A percentile compares a stretch with the other conserved stretches of the same genome.
Evolutionary conservation across 2,888 invertebrate genomes (phyloP).

Genomic region (Zele albiditarsus): DNA sequence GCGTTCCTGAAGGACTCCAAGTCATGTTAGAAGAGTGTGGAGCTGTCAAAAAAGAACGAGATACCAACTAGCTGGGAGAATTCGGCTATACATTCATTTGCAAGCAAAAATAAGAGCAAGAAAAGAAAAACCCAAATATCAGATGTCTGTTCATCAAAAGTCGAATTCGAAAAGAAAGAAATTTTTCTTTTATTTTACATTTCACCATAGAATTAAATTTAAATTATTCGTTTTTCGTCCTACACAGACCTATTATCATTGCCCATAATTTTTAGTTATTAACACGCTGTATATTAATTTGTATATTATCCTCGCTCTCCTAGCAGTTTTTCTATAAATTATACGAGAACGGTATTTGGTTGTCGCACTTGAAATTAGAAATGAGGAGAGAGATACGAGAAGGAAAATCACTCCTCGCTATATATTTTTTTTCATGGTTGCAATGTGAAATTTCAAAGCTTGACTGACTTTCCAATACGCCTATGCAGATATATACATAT

Average conservation of each 20-base stretch:
- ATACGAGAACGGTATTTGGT: background rate
- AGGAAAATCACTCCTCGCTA: background rate
- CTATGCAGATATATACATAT: background rate
- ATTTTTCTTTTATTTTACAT: too few relatives aligned
- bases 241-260: too few relatives aligned
- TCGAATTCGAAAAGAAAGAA: too few relatives aligned
- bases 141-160: background rate
- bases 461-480: background rate
- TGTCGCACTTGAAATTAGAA: background rate
- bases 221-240: too few relatives aligned
- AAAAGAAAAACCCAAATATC: background rate
- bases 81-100: slow-evolving; percentile 1
- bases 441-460: slow-evolving; percentile 23
- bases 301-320: background rate
- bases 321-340: background rate
- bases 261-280: too few relatives aligned
- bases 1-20: slow-evolving; percentile 85
- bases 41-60: slow-evolving; percentile 79
- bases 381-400: background rate
- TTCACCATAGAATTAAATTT: too few relatives aligned
- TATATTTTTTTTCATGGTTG: background rate
- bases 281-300: too few relatives aligned
- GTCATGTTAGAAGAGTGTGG: slow-evolving; percentile 84
- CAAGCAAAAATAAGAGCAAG: background rate
- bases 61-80: slow-evolving; percentile 50